These are phyloP conservation scores for Apodemia mormo DNA, from an alignment of 2,888 invertebrate genomes.

Conservation along the genomic window DNA sequence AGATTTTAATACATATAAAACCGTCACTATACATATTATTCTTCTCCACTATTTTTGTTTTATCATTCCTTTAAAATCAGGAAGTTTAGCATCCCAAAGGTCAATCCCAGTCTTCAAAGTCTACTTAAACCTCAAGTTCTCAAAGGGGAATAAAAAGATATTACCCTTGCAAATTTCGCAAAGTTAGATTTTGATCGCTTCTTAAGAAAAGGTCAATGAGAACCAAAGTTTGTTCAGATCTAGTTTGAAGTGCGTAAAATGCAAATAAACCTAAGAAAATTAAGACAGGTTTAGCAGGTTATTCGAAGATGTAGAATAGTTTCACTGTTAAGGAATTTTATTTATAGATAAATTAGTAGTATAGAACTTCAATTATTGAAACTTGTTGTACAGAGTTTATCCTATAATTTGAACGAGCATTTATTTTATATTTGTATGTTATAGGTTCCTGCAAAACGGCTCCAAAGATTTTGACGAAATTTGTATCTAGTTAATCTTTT, in stretches of 20 bases:
- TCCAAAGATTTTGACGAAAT: too few relatives aligned
- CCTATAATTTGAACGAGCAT: too few relatives aligned
- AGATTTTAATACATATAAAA: too few relatives aligned
- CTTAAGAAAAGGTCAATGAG: slow-evolving; percentile 50
- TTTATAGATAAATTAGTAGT: too few relatives aligned
- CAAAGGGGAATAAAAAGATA: slow-evolving; percentile 67
- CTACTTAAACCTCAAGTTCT: slow-evolving; percentile 58
- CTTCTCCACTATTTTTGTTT: too few relatives aligned
- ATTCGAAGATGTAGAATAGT: slow-evolving; percentile 33
- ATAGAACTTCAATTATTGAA: too few relatives aligned
- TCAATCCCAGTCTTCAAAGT: slow-evolving; percentile 46
- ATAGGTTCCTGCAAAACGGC: too few relatives aligned
- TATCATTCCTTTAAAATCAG: not conserved
- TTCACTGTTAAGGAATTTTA: not conserved
- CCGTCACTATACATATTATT: too few relatives aligned
- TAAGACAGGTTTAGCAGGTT: slow-evolving; percentile 34
- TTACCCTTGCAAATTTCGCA: slow-evolving; percentile 53
- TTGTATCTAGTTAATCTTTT: too few relatives aligned
- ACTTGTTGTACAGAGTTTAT: too few relatives aligned
- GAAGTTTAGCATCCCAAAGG: slow-evolving; percentile 44
- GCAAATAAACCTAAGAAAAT: slow-evolving; percentile 54
- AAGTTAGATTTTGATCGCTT: slow-evolving; percentile 55
- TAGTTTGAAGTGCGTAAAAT: slow-evolving; percentile 48
- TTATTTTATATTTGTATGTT: too few relatives aligned
- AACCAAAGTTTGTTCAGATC: slow-evolving; percentile 47